A percentile compares a stretch with the other conserved stretches of the same genome.
Conservation (phyloP, 2,888 invertebrate species). For the Willowsia nigromaculata region DNA sequence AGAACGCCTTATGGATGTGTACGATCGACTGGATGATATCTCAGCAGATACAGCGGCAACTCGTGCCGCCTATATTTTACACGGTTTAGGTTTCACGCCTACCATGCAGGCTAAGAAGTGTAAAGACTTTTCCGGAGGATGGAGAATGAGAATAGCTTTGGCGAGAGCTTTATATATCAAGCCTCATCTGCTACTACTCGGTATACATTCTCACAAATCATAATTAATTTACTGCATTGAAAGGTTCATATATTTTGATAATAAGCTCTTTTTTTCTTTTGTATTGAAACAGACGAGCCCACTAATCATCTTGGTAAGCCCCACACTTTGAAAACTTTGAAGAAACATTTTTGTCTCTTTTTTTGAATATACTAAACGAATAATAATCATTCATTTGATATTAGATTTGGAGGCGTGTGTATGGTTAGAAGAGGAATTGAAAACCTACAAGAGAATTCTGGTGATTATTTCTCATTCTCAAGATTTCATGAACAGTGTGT, state of each 20-base stretch:
- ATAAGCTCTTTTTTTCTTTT: not conserved
- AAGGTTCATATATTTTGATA: no score
- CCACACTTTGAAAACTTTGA: no score
- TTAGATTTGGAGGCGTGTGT: constrained; percentile 95
- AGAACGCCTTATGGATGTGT: constrained; percentile 98
- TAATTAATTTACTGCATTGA: no score
- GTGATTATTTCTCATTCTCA: constrained; percentile 99
- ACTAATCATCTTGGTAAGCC: constrained; percentile 75
- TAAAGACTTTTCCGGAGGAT: constrained; percentile 85
- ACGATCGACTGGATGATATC: constrained; percentile 98
- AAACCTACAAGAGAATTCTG: constrained; percentile 96
- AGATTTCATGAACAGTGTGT: constrained; percentile 98
- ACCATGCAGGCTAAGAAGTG: constrained; percentile 85
- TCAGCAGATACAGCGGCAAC: constrained; percentile 97
- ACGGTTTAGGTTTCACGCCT: constrained; percentile 95
- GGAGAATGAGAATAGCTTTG: constrained; percentile 85
- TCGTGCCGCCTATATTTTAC: constrained; percentile 95
- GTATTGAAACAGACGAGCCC: constrained; percentile 83
- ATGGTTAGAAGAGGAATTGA: constrained; percentile 99
- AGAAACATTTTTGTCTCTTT: not conserved
- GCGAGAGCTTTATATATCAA: constrained; percentile 80
- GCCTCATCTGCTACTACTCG: constrained; percentile 70
- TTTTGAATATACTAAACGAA: not conserved
- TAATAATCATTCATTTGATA: not conserved
- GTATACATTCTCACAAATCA: constrained; percentile 34